Evolutionary conservation across 2,797 vertebrate genomes (phyloP), one percentile per base, ranked within the genome.

Genomic region (Gymnoscopelus braueri): DNA sequence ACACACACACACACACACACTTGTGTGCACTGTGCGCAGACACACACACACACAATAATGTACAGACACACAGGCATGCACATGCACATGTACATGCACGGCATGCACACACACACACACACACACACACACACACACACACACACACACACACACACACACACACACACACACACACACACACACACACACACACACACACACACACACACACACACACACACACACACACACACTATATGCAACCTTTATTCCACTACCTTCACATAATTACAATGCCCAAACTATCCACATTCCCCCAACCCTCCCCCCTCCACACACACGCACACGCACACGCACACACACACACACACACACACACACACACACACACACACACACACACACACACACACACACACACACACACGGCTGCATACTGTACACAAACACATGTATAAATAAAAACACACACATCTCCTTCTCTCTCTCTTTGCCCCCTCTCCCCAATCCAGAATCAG

Each of bases 401-500:
- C 58, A 74, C 59, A 69, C 54, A 76, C 39, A 14, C 79, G 63
- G 77, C 80, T 83, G 67, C 79, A 78, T 87, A 35, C 59, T 51
- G 44, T 26, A 39, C 52, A 10, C 19, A 32, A 55, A 39, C 53
- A 23, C 39, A 19, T 53, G 29, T 23, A 65, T 50, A 58, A 35
- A n/a, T n/a, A 32, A 55, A 51, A 47, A 23, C 39, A 19, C 19
- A 19, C 19, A 64, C 26, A 44, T 29, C 51, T 79, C 92, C 91
- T 79, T 92, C 91, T 15, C 50, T 15, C 14, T 51, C 50, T 15
- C 50, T 15, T 51, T 51, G 50, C 74, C 78, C 7, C 70, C 63
- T 90, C 90, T 80, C 90, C 93, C 85, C 85, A 90, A 92, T 94
- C 93, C 91, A 94, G 88, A 92, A 87, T 92, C 90, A 92, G 94